Evolutionary conservation across 2,888 invertebrate species (phyloP).

Genomic region (Conistra vaccinii): DNA sequence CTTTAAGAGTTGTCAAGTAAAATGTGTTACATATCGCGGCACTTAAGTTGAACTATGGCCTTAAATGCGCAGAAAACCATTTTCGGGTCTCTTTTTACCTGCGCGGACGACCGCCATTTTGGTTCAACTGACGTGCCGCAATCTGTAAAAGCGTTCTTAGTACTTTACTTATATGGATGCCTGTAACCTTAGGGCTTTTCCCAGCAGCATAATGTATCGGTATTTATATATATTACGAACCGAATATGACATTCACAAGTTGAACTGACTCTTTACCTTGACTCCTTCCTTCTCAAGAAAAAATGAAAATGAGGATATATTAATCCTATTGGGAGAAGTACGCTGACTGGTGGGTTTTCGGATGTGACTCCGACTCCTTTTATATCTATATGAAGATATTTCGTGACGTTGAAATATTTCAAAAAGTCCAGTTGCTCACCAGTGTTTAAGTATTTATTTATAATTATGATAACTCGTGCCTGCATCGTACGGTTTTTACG

Average conservation of each 20-base stretch:
- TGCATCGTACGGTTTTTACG: no score
- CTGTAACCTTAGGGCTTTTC: constrained; percentile 37
- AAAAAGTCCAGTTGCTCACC: neutral
- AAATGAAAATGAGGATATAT: neutral
- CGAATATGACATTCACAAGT: neutral
- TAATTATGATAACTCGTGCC: no score
- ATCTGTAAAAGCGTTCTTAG: neutral
- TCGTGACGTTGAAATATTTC: neutral
- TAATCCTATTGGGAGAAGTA: neutral
- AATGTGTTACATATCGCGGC: no score
- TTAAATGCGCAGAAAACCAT: no score
- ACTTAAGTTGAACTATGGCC: no score
- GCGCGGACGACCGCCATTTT: no score
- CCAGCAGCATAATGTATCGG: constrained; percentile 7
- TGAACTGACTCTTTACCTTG: constrained; percentile 1
- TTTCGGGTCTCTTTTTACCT: no score
- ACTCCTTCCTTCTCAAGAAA: neutral
- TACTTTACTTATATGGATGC: neutral
- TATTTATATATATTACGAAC: no score
- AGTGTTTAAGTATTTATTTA: neutral
- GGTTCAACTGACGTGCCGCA: no score
- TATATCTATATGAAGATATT: neutral
- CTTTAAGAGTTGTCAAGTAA: no score
- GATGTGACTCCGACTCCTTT: neutral
- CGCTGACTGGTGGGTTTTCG: neutral